Evolutionary conservation across 1,140 invertebrate species (phyloP).

Genomic region (Chymomyza costata): DNA sequence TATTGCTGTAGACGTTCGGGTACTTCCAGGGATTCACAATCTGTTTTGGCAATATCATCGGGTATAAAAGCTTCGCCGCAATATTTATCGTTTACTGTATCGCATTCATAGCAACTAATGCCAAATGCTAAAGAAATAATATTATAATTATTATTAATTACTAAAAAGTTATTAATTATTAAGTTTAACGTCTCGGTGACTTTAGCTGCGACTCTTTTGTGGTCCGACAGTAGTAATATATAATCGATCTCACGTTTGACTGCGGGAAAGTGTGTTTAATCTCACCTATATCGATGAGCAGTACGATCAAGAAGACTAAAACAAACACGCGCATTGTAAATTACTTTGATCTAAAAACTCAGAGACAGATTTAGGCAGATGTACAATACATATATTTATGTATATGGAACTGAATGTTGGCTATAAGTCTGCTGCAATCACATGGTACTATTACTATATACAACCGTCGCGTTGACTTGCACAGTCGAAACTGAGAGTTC

Average conservation of each 20-base stretch:
- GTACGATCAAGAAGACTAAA: too few relatives aligned
- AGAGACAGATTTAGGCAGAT: slow-evolving; percentile 19
- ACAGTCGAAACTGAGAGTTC: slow-evolving; percentile 52
- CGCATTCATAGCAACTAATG: slow-evolving; percentile 67
- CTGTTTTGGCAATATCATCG: slow-evolving; percentile 54
- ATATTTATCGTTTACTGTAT: slow-evolving; percentile 53
- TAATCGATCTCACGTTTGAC: slow-evolving; percentile 30
- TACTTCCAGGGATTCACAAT: slow-evolving; percentile 52
- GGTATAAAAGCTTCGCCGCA: slow-evolving; percentile 54
- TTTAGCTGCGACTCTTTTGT: slow-evolving; percentile 14
- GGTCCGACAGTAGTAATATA: slow-evolving; percentile 32
- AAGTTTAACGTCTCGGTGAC: too few relatives aligned
- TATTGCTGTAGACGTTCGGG: slow-evolving; percentile 28
- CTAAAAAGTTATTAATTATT: too few relatives aligned
- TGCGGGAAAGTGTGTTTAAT: background rate
- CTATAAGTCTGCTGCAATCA: slow-evolving; percentile 31
- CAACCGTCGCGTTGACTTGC: slow-evolving; percentile 53
- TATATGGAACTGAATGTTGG: too few relatives aligned
- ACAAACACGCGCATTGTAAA: too few relatives aligned
- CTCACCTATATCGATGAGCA: too few relatives aligned
- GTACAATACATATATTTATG: too few relatives aligned
- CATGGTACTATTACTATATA: slow-evolving; percentile 32
- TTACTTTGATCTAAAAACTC: slow-evolving; percentile 37
- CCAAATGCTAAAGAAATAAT: slow-evolving; percentile 36
- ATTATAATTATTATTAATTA: too few relatives aligned